Evolutionary conservation across 2,113 vertebrate species (phyloP), one percentile per base, ranked within the genome.

Genomic region (Passer montanus): DNA sequence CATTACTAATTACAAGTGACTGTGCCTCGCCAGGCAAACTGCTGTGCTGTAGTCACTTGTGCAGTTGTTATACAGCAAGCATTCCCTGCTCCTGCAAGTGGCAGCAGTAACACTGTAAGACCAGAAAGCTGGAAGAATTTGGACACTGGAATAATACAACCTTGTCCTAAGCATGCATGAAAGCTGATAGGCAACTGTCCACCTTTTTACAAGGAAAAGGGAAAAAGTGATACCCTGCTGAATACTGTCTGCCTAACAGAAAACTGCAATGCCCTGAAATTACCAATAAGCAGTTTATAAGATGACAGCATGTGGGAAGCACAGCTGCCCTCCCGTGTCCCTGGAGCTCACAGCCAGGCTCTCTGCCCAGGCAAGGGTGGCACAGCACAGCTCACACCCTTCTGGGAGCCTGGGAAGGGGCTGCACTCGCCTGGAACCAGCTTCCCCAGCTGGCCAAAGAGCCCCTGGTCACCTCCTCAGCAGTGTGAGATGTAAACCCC

Each of bases 381-480:
- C 39, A 19, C 58, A 17, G 82, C 52, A 10, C 10, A 49, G 78
- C 60, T 41, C 10, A 5, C 2, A 18, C 35, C 59, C 7, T 16
- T 4, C 76, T 26, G 39, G 0, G 0, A 60, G 75, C 16, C 2
- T 1, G 0, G 50, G 64, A 30, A 49, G 59, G 26, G 50, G 75
- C 31, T 10, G 3, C 1, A 2, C 8, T 13, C 0, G 1, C 55
- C 16, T 1, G 20, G 33, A 6, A 31, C 50, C 78, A 64, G 13
- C 44, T 2, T 24, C 23, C 47, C 41, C 46, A 8, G 2, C 28
- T 6, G 28, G 15, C 27, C 50, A 50, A 39, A 44, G 24, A 30
- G 4, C 9, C 23, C 55, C 37, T 0, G 10, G 60, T 21, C 64
- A 18, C 20, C n/a, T 9, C 28, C 35, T 31, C 39, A 21, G 44